Conservation (phyloP, 2,888 invertebrate genomes). For the Orchesellides sinensis region DNA sequence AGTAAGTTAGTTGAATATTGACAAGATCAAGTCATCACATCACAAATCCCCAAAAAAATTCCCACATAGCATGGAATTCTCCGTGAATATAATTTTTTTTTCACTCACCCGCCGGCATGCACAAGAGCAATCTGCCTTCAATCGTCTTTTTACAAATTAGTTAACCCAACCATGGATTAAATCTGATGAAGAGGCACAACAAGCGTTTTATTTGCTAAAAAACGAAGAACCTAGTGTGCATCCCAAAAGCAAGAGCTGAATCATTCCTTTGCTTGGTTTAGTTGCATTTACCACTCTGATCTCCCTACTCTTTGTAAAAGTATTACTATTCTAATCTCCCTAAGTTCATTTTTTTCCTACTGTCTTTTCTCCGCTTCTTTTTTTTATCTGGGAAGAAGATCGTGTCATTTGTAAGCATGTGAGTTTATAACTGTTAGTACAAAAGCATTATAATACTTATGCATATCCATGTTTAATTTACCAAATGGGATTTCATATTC, state of each 20-base stretch:
- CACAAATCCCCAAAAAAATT: neutral
- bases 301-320: neutral
- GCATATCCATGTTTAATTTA: constrained; percentile 68
- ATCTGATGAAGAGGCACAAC: constrained; percentile 18
- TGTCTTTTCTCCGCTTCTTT: constrained; percentile 7
- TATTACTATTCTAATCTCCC: neutral
- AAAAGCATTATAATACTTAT: constrained; percentile 32
- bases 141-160: constrained; percentile 69
- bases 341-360: constrained; percentile 17
- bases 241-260: constrained; percentile 12
- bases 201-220: neutral
- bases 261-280: constrained; percentile 18
- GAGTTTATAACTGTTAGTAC: neutral
- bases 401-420: neutral
- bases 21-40: constrained; percentile 21
- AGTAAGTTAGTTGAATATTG: constrained; percentile 10
- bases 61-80: neutral
- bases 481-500: constrained; percentile 71
- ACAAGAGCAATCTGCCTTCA: constrained; percentile 46
- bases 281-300: constrained; percentile 15
- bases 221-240: neutral
- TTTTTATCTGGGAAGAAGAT: constrained; percentile 14
- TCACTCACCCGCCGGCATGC: neutral
- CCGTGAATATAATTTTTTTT: neutral
- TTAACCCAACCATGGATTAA: constrained; percentile 57